Evolutionary conservation across 2,113 vertebrate species (phyloP).

Genomic region (Mustela lutreola): DNA sequence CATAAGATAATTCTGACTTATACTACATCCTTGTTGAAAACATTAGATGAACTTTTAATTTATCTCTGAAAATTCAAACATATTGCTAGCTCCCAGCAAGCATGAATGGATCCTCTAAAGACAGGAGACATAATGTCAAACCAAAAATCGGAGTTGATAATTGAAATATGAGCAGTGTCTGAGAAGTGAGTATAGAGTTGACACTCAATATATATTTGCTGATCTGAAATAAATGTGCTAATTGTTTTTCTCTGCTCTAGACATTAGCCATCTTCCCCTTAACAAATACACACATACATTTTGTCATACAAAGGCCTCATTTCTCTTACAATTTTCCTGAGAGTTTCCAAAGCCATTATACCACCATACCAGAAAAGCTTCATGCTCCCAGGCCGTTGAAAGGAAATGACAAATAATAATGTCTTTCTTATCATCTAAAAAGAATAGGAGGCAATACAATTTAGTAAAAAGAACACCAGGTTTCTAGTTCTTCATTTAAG

Average conservation of each 20-base stretch:
- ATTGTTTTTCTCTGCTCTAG: slow-evolving; percentile 55
- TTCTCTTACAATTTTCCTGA: not conserved
- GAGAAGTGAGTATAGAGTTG: not conserved
- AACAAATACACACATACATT: not conserved
- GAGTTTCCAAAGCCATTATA: slow-evolving; percentile 8
- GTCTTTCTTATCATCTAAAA: not conserved
- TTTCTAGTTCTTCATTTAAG: not conserved
- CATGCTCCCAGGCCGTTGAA: not conserved
- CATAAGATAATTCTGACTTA: not conserved
- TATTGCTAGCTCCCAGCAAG: not conserved
- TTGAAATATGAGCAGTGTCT: not conserved
- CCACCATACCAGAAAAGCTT: not conserved
- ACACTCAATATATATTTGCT: not conserved
- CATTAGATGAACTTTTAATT: not conserved
- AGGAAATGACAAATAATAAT: slow-evolving; percentile 13
- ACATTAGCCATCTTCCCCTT: not conserved
- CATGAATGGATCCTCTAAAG: not conserved
- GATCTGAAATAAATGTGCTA: slow-evolving; percentile 50
- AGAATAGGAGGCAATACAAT: not conserved
- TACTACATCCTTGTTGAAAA: not conserved
- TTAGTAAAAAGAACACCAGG: not conserved
- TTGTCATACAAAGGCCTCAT: not conserved
- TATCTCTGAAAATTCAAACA: not conserved
- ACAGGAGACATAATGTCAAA: not conserved
- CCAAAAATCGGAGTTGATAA: not conserved